phyloP scores from a whole-genome alignment of 2,888 invertebrate species.

The Choristoneura rosaceana region DNA sequence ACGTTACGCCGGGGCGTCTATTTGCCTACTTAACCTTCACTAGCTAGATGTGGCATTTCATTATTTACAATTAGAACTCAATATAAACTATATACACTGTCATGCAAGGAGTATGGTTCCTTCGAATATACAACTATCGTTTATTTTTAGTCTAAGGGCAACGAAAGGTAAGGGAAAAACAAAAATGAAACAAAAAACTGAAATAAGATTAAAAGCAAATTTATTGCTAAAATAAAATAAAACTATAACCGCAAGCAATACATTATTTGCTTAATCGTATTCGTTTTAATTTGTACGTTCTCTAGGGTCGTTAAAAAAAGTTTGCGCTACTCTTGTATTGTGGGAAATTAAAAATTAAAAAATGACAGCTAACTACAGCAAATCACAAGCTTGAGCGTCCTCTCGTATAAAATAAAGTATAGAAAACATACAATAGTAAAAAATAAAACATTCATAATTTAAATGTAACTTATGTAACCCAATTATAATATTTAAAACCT shows the following conservation, averaged over 20 bases:
- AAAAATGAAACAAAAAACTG: constrained; percentile 72
- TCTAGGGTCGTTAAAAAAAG: constrained; percentile 53
- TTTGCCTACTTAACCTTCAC: constrained; percentile 62
- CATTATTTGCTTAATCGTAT: constrained; percentile 73
- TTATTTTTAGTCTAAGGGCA: constrained; percentile 57
- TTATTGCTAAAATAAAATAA: constrained; percentile 85
- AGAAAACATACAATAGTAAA: constrained; percentile 79
- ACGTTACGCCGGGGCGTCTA: constrained; percentile 57
- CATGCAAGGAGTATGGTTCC: constrained; percentile 86
- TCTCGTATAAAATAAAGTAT: constrained; percentile 70
- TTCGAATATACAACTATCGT: constrained; percentile 73
- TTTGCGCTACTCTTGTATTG: constrained; percentile 30
- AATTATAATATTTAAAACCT: constrained; percentile 84
- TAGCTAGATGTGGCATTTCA: constrained; percentile 63
- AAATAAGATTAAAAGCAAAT: constrained; percentile 83
- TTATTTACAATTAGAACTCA: constrained; percentile 72
- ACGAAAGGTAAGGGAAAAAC: constrained; percentile 55
- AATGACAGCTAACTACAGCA: constrained; percentile 54
- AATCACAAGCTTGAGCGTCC: constrained; percentile 73
- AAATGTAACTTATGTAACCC: constrained; percentile 81
- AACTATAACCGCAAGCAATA: constrained; percentile 82
- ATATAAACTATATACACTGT: constrained; percentile 69
- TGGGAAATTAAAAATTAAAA: constrained; percentile 51
- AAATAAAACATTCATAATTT: constrained; percentile 83
- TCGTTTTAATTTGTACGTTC: constrained; percentile 80